A percentile compares a stretch with the other conserved stretches of the same genome.
Evolutionary conservation across 2,797 vertebrate genomes (phyloP).

Genomic region (Erethizon dorsatum): DNA sequence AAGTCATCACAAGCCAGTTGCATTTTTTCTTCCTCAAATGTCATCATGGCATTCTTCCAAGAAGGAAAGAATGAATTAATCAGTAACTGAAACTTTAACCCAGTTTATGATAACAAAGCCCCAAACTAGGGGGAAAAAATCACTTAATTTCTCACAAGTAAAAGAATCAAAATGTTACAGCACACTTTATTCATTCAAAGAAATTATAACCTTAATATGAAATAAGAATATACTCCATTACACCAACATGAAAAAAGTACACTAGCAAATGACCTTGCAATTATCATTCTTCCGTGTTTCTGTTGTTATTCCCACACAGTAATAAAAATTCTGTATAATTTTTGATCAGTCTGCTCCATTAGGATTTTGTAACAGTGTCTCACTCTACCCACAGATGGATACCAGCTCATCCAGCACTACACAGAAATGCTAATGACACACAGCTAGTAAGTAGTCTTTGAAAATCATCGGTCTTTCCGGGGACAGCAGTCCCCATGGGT

Average conservation of each 20-base stretch:
- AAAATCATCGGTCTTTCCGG: neutral
- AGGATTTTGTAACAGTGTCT: neutral
- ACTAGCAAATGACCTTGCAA: neutral
- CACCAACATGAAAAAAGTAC: neutral
- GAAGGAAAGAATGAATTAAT: constrained; percentile 59
- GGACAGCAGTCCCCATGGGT: neutral
- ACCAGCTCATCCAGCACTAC: neutral
- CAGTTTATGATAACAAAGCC: constrained; percentile 50
- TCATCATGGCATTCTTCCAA: constrained; percentile 98
- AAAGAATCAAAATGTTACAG: constrained; percentile 16
- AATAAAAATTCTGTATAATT: neutral
- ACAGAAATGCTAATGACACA: neutral
- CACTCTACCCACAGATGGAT: neutral
- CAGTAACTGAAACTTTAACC: constrained; percentile 1
- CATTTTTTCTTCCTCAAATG: constrained; percentile 99
- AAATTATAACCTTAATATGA: neutral
- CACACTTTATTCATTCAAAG: constrained; percentile 8
- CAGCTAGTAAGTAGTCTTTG: neutral
- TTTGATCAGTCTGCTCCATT: neutral
- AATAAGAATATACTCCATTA: neutral
- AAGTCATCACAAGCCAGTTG: constrained; percentile 96
- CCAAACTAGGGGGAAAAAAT: neutral
- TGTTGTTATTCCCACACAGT: neutral
- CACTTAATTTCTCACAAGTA: constrained; percentile 20
- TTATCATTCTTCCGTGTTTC: neutral